Percentiles rank a stretch among this genome's conserved stretches.
Evolutionary conservation across 2,113 vertebrate genomes (phyloP).

Genomic region (Corydoras sp.): DNA sequence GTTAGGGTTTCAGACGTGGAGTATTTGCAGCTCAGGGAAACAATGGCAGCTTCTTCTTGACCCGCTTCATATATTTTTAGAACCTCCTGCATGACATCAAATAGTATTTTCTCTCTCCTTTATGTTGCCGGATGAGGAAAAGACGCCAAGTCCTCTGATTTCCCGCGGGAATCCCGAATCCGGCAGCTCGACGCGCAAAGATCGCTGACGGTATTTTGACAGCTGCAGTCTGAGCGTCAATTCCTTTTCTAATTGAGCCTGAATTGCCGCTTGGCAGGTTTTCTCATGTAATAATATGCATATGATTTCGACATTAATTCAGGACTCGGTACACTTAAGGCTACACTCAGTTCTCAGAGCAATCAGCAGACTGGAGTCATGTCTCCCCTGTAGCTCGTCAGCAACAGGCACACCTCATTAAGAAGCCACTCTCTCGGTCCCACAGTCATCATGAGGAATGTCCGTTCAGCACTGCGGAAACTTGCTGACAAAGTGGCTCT

Average conservation of each 20-base stretch:
- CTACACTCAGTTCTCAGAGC: constrained; percentile 4
- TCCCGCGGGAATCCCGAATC: constrained; percentile 37
- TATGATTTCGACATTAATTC: constrained; percentile 20
- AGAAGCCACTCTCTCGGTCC: constrained; percentile 12
- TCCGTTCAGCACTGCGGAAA: constrained; percentile 24
- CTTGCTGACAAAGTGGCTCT: constrained; percentile 25
- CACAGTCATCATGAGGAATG: constrained; percentile 22
- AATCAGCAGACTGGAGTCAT: constrained; percentile 15
- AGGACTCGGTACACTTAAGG: constrained; percentile 7
- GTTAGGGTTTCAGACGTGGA: constrained; percentile 28
- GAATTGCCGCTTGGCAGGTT: constrained; percentile 38
- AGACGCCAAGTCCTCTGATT: constrained; percentile 37
- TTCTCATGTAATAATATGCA: constrained; percentile 31
- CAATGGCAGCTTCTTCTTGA: constrained; percentile 30
- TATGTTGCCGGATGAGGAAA: constrained; percentile 22
- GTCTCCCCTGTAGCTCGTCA: constrained; percentile 29
- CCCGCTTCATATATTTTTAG: constrained; percentile 39
- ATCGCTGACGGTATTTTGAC: constrained; percentile 31
- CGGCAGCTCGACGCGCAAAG: constrained; percentile 20
- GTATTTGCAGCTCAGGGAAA: constrained; percentile 31
- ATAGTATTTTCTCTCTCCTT: constrained; percentile 21
- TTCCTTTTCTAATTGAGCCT: constrained; percentile 43
- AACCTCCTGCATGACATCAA: constrained; percentile 34
- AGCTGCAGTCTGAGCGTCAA: constrained; percentile 30
- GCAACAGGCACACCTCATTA: constrained; percentile 38